Conservation (phyloP, 2,888 invertebrate genomes). For the Cheilosia vulpina region DNA sequence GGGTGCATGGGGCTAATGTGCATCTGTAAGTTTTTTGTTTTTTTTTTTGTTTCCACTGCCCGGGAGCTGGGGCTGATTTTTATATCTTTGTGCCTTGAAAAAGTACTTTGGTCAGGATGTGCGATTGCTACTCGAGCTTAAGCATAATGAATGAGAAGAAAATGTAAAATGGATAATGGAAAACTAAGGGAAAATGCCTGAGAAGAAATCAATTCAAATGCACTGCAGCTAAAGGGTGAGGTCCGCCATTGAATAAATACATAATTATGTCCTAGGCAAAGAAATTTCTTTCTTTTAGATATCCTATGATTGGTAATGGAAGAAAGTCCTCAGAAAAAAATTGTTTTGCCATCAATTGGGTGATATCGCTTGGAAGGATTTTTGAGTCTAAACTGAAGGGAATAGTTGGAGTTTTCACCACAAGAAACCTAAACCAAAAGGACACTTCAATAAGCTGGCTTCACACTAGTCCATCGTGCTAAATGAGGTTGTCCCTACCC, state of each 20-base stretch:
- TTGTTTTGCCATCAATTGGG: background rate
- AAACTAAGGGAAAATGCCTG: constrained; percentile 26
- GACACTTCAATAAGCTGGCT: too few species aligned
- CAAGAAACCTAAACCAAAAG: too few species aligned
- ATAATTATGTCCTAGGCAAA: constrained; percentile 59
- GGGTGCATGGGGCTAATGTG: constrained; percentile 65
- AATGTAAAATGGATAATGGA: constrained; percentile 34
- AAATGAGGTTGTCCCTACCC: too few species aligned
- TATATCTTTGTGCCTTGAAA: constrained; percentile 68
- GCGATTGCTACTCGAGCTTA: constrained; percentile 68
- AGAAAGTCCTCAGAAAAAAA: background rate
- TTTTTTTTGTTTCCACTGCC: background rate
- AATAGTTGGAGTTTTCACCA: too few species aligned
- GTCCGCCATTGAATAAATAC: constrained; percentile 52
- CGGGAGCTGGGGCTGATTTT: constrained; percentile 54
- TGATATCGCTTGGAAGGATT: constrained; percentile 6
- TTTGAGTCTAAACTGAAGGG: too few species aligned
- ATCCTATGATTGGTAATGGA: constrained; percentile 59
- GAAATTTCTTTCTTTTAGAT: constrained; percentile 39
- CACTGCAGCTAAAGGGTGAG: constrained; percentile 16
- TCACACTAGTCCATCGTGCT: too few species aligned
- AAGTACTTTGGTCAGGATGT: constrained; percentile 70
- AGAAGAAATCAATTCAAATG: constrained; percentile 65
- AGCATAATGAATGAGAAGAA: constrained; percentile 69
- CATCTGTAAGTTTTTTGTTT: constrained; percentile 49